A percentile compares a stretch with the other conserved stretches of the same genome.
Conservation (phyloP, 2,113 vertebrate species). For the Platichthys flesus region DNA sequence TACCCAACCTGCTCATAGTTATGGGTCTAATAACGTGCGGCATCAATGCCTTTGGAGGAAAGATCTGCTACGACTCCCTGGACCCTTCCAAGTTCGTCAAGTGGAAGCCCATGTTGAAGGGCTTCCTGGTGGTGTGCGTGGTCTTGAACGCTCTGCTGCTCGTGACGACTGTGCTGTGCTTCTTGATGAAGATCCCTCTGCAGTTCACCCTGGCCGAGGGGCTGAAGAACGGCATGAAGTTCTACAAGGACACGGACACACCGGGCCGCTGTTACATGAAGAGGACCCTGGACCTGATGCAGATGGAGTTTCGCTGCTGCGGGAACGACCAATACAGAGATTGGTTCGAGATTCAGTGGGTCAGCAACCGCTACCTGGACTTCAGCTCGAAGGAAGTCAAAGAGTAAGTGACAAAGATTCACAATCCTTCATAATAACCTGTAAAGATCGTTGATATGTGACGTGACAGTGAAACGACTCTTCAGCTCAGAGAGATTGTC, state of each 20-base stretch:
- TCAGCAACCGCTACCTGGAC: slow-evolving; percentile 98
- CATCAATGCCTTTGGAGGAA: slow-evolving; percentile 92
- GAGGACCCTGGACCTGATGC: slow-evolving; percentile 95
- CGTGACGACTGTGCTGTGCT: slow-evolving; percentile 86
- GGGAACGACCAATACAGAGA: slow-evolving; percentile 95
- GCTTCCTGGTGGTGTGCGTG: slow-evolving; percentile 87
- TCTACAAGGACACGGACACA: slow-evolving; percentile 96
- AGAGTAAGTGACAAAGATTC: slow-evolving; percentile 89
- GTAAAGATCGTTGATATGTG: background rate
- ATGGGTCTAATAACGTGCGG: slow-evolving; percentile 89
- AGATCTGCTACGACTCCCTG: slow-evolving; percentile 96
- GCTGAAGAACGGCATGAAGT: slow-evolving; percentile 92
- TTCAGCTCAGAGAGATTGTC: background rate
- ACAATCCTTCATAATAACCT: background rate
- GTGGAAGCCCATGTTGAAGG: slow-evolving; percentile 92
- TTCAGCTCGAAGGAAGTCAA: slow-evolving; percentile 96
- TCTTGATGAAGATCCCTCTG: slow-evolving; percentile 89
- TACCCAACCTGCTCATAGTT: slow-evolving; percentile 93
- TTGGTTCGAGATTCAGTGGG: slow-evolving; percentile 99
- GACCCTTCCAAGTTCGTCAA: slow-evolving; percentile 90
- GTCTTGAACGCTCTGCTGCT: slow-evolving; percentile 86
- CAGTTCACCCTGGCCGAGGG: slow-evolving; percentile 91
- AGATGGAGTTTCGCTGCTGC: slow-evolving; percentile 97
- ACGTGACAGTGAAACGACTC: background rate
- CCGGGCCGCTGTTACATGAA: slow-evolving; percentile 98